These are phyloP conservation scores for Chrysotoxum bicinctum DNA, from an alignment of 2,888 invertebrate species.

Conservation along the genomic window DNA sequence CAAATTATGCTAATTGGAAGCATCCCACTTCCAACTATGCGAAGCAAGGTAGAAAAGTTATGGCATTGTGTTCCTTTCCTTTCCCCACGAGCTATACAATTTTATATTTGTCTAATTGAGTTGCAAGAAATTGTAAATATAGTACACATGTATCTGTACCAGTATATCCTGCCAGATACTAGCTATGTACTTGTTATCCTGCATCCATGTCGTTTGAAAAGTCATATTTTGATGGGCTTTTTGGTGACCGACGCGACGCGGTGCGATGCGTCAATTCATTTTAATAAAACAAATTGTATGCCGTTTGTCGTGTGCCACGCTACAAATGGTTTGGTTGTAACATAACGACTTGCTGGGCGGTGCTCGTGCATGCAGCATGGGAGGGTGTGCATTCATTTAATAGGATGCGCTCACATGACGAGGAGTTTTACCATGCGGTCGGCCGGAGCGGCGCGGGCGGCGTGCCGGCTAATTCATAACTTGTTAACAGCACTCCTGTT, in stretches of 20 bases:
- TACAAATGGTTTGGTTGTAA: background rate
- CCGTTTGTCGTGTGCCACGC: constrained; percentile 13
- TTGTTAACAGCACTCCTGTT: constrained; percentile 60
- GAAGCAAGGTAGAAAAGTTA: background rate
- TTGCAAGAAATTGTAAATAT: constrained; percentile 67
- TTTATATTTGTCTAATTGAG: constrained; percentile 73
- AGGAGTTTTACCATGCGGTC: constrained; percentile 47
- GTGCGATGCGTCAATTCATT: constrained; percentile 47
- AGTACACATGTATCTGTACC: background rate
- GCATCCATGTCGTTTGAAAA: constrained; percentile 26
- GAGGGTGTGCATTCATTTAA: constrained; percentile 43
- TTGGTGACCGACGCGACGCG: constrained; percentile 9
- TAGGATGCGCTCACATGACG: constrained; percentile 38
- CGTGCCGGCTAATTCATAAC: constrained; percentile 27
- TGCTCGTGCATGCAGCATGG: background rate
- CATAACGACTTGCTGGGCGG: background rate
- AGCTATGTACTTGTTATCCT: background rate
- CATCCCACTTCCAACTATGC: constrained; percentile 70
- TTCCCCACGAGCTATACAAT: constrained; percentile 20
- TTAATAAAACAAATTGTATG: constrained; percentile 58
- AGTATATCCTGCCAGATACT: too few species aligned
- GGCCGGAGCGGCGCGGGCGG: too few species aligned
- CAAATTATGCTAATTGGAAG: constrained; percentile 81
- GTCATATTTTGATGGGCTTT: constrained; percentile 48
- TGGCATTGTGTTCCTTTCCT: constrained; percentile 35